phyloP scores from a whole-genome alignment of 2,888 invertebrate genomes.

The Danaus chrysippus region DNA sequence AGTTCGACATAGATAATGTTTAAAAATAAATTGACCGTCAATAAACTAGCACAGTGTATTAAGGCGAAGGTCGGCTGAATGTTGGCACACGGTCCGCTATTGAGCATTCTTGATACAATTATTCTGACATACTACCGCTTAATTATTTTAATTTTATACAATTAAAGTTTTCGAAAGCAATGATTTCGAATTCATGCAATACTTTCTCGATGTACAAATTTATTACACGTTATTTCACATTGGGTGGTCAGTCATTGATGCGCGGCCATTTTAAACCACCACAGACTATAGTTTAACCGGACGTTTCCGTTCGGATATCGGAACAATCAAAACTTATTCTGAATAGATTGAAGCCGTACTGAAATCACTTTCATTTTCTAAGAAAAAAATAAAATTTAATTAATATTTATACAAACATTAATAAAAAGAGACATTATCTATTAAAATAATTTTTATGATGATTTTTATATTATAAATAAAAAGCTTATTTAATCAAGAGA shows the following conservation, averaged over 20 bases:
- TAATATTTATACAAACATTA: constrained; percentile 16
- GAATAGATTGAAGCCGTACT: constrained; percentile 21
- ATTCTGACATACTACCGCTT: constrained; percentile 22
- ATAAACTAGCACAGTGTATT: constrained; percentile 63
- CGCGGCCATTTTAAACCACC: constrained; percentile 51
- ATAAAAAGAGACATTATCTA: background rate
- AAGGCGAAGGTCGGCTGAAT: constrained; percentile 67
- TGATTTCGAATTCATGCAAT: constrained; percentile 13
- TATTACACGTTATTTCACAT: constrained; percentile 49
- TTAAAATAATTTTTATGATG: background rate
- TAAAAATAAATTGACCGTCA: constrained; percentile 71
- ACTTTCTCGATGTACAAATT: constrained; percentile 47
- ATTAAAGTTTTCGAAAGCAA: constrained; percentile 13
- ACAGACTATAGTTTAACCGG: constrained; percentile 41
- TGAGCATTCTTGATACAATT: constrained; percentile 26
- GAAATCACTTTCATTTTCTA: too few relatives aligned
- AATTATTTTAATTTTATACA: constrained; percentile 17
- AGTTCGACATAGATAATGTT: constrained; percentile 34
- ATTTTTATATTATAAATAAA: background rate
- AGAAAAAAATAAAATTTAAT: too few relatives aligned
- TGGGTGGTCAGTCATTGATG: constrained; percentile 68
- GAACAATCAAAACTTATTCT: constrained; percentile 31
- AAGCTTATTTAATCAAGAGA: background rate
- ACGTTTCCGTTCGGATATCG: constrained; percentile 70
- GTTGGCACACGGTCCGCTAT: constrained; percentile 55